phyloP scores from a whole-genome alignment of 2,888 invertebrate species.

The Acheta domesticus region DNA sequence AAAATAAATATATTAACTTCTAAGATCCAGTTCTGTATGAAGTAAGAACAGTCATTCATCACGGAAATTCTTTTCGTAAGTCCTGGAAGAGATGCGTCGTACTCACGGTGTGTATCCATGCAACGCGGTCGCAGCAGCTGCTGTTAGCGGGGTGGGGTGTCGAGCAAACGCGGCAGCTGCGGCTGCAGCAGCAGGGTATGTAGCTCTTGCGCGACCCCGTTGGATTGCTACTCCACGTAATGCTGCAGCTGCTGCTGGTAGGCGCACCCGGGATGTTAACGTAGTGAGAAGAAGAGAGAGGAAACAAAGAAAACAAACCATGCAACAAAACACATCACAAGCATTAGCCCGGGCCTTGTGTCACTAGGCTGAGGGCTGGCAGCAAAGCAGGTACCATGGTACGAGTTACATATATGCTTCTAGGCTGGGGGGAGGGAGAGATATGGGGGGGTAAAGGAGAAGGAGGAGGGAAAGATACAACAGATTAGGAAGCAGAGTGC shows the following conservation, averaged over 20 bases:
- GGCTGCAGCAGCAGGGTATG: constrained; percentile 68
- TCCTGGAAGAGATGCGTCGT: constrained; percentile 41
- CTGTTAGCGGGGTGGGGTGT: constrained; percentile 64
- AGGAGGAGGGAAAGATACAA: too few relatives aligned
- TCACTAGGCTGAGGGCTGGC: constrained; percentile 4
- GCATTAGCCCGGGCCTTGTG: constrained; percentile 28
- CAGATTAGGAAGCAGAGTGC: too few relatives aligned
- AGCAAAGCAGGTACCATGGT: constrained; percentile 20
- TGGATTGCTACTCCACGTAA: constrained; percentile 81
- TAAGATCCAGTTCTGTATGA: too few relatives aligned
- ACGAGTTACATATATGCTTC: not conserved
- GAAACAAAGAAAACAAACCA: constrained; percentile 28
- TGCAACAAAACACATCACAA: constrained; percentile 18
- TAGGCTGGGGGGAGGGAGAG: constrained; percentile 12
- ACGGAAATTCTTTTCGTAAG: too few relatives aligned
- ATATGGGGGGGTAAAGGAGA: too few relatives aligned
- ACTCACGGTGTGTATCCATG: constrained; percentile 92
- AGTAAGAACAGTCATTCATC: too few relatives aligned
- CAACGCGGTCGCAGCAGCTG: constrained; percentile 70
- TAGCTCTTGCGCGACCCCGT: constrained; percentile 64
- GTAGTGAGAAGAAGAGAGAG: constrained; percentile 37
- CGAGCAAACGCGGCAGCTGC: constrained; percentile 67
- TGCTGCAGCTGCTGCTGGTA: constrained; percentile 63
- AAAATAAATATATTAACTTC: too few relatives aligned
- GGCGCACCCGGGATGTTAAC: constrained; percentile 39